A percentile compares a stretch with the other conserved stretches of the same genome.
Evolutionary conservation across 2,113 vertebrate species (phyloP).

Genomic region (Tringa solitaria): DNA sequence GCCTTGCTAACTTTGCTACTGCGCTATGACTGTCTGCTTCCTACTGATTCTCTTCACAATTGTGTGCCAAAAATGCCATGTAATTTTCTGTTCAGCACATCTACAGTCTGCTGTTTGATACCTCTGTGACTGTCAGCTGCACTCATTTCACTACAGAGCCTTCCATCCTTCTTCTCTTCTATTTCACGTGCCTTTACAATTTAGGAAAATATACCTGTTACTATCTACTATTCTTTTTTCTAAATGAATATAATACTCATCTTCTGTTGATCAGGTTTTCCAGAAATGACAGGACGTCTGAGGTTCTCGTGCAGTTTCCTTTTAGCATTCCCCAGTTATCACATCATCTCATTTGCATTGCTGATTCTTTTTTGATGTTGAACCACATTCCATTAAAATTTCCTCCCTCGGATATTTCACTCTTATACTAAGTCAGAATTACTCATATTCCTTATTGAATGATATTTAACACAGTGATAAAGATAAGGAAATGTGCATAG

Average conservation of each 20-base stretch:
- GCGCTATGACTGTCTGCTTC: background rate
- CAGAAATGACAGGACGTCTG: slow-evolving; percentile 46
- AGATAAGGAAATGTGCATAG: background rate
- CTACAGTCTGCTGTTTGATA: background rate
- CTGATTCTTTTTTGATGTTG: slow-evolving; percentile 55
- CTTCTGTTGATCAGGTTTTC: slow-evolving; percentile 15
- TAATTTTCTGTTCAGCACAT: background rate
- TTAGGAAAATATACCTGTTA: background rate
- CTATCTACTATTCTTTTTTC: background rate
- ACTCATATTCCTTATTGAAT: slow-evolving; percentile 16
- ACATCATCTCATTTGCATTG: slow-evolving; percentile 34
- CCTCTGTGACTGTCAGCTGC: background rate
- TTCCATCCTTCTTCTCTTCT: background rate
- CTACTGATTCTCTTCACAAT: background rate
- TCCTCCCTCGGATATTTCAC: slow-evolving; percentile 42
- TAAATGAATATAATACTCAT: background rate
- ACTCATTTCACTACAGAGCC: background rate
- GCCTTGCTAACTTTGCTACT: background rate
- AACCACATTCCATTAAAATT: slow-evolving; percentile 48
- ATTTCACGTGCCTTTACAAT: background rate
- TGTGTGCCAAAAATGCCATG: background rate
- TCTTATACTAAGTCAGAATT: slow-evolving; percentile 6
- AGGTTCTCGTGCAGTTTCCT: background rate
- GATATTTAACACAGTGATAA: background rate
- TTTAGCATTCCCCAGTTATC: slow-evolving; percentile 18